A percentile compares a stretch with the other conserved stretches of the same genome.
Conservation (phyloP, 2,888 invertebrate genomes). For the Caenorhabditis doughertyi region DNA sequence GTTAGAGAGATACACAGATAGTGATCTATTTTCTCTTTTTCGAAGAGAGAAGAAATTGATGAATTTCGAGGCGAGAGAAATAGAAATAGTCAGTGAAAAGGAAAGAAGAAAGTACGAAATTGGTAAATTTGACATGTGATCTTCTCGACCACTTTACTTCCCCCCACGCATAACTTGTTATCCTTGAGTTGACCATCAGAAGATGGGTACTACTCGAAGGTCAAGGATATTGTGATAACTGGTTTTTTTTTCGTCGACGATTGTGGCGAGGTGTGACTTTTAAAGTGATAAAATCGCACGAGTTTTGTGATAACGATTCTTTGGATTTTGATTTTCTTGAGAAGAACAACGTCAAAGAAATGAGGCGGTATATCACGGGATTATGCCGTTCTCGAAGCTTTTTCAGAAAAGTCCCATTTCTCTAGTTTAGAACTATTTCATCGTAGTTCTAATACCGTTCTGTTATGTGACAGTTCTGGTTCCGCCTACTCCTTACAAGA, state of each 20-base stretch:
- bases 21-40: conserved; percentile 45
- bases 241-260: too few species aligned
- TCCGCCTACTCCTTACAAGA: too few species aligned
- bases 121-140: conserved; percentile 49
- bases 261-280: neutral
- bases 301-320: neutral
- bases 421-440: too few species aligned
- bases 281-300: neutral
- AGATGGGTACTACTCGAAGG: conserved; percentile 3
- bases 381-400: too few species aligned
- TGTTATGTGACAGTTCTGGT: too few species aligned
- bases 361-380: too few species aligned
- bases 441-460: too few species aligned
- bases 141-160: neutral
- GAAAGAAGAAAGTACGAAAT: conserved; percentile 37
- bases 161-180: neutral
- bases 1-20: conserved; percentile 34
- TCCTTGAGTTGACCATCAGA: neutral
- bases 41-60: conserved; percentile 31
- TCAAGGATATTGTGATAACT: neutral
- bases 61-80: conserved; percentile 7
- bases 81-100: too few species aligned
- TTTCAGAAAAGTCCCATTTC: too few species aligned
- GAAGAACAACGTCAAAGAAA: too few species aligned
- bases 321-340: too few species aligned